phyloP scores from a whole-genome alignment of 2,797 vertebrate genomes.

The Perodicticus potto region DNA sequence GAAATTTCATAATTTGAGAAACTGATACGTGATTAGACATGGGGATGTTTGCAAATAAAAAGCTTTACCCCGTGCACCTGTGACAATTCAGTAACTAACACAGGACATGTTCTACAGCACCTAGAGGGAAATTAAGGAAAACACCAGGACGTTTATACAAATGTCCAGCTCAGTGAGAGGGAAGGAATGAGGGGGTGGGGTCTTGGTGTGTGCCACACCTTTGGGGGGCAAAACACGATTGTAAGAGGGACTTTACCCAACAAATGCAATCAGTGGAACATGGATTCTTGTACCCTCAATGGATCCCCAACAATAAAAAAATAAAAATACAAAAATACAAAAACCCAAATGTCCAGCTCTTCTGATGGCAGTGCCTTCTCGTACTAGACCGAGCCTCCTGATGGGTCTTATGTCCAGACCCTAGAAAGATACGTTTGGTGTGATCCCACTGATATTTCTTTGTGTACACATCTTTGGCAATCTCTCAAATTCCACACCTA shows the following conservation, averaged over 20 bases:
- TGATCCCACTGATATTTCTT: too few species aligned
- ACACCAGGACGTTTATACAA: neutral
- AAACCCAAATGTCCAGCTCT: too few species aligned
- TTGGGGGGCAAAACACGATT: too few species aligned
- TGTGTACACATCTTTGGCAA: neutral
- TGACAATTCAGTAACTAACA: neutral
- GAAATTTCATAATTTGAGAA: neutral
- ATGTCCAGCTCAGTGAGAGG: too few species aligned
- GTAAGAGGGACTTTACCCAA: too few species aligned
- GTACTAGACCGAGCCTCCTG: rapidly evolving
- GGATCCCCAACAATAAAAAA: too few species aligned
- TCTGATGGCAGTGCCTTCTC: neutral
- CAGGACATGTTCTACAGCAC: rapidly evolving
- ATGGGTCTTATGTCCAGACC: neutral
- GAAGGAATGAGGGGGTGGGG: too few species aligned
- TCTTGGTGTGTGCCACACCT: too few species aligned
- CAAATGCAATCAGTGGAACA: too few species aligned
- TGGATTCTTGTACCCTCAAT: too few species aligned
- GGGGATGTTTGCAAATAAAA: neutral
- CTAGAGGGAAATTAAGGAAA: neutral
- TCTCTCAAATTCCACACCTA: neutral
- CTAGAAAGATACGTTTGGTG: neutral
- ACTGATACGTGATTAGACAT: neutral
- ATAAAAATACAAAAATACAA: too few species aligned
- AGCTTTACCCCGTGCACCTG: rapidly evolving